phyloP scores from a whole-genome alignment of 2,113 vertebrate species.

The Syngnathoides biaculeatus region DNA sequence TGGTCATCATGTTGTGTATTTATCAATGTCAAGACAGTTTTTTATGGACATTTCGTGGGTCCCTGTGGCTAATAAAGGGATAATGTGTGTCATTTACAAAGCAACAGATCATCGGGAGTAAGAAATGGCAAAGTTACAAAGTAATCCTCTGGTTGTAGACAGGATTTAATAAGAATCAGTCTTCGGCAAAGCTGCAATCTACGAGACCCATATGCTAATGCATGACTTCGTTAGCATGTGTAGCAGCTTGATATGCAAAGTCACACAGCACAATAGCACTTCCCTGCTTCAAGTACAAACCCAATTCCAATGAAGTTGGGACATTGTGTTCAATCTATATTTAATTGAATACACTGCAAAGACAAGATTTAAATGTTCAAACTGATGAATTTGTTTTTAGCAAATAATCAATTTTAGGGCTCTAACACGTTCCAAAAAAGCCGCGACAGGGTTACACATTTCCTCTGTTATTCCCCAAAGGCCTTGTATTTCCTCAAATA shows the following conservation, averaged over 20 bases:
- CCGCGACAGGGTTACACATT: too few relatives aligned
- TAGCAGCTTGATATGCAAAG: neutral
- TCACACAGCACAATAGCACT: neutral
- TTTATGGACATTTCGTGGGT: conserved; percentile 61
- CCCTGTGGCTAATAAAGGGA: conserved; percentile 52
- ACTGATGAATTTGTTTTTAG: too few relatives aligned
- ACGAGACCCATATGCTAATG: conserved; percentile 27
- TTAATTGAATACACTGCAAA: too few relatives aligned
- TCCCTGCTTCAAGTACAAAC: neutral
- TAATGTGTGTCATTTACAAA: conserved; percentile 62
- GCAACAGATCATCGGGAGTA: conserved; percentile 54
- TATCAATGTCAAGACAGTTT: conserved; percentile 66
- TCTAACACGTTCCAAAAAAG: too few relatives aligned
- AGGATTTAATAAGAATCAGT: conserved; percentile 55
- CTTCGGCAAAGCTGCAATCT: conserved; percentile 40
- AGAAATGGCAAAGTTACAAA: conserved; percentile 36
- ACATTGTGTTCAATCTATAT: too few relatives aligned
- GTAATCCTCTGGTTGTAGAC: conserved; percentile 28
- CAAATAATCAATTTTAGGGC: too few relatives aligned
- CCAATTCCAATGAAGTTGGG: too few relatives aligned
- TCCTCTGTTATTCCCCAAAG: too few relatives aligned
- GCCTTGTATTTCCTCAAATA: too few relatives aligned
- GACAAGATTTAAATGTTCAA: too few relatives aligned
- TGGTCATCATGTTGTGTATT: conserved; percentile 62
- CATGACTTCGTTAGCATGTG: neutral